A percentile compares a stretch with the other conserved stretches of the same genome.
Evolutionary conservation across 1,140 invertebrate genomes (phyloP).

Genomic region (Cotesia glomerata): DNA sequence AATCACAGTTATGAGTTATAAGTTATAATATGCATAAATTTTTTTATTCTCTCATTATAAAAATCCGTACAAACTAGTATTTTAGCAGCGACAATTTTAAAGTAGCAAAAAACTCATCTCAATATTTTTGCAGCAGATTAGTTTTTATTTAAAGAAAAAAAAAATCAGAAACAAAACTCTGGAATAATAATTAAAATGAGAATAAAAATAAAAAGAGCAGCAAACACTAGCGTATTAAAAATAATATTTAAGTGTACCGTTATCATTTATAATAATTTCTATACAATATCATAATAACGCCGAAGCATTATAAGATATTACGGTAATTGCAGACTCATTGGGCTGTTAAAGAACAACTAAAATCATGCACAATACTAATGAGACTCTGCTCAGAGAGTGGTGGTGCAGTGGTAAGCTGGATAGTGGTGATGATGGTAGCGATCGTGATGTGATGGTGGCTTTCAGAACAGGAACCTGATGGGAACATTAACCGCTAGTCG

Average conservation of each 20-base stretch:
- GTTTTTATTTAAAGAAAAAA: no score
- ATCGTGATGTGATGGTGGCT: neutral
- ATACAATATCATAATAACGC: slow-evolving; percentile 5
- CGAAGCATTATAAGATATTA: slow-evolving; percentile 16
- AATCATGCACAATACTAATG: slow-evolving; percentile 25
- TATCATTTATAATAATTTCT: slow-evolving; percentile 25
- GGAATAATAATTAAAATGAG: neutral
- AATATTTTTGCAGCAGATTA: no score
- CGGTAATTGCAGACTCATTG: slow-evolving; percentile 28
- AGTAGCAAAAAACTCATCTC: no score
- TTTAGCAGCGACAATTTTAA: no score
- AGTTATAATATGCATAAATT: no score
- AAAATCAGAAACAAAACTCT: neutral
- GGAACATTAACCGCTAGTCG: slow-evolving; percentile 19
- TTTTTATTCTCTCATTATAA: no score
- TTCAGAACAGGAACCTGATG: slow-evolving; percentile 1
- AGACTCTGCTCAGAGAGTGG: neutral
- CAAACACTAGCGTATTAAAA: neutral
- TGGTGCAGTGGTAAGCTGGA: neutral
- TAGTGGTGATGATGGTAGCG: neutral
- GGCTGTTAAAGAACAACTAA: slow-evolving; percentile 20
- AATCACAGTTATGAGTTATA: no score
- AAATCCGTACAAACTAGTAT: no score
- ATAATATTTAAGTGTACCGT: slow-evolving; percentile 1
- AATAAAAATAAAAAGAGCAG: slow-evolving; percentile 1